Evolutionary conservation across 2,113 vertebrate species (phyloP).

Genomic region (Cathartes aura): DNA sequence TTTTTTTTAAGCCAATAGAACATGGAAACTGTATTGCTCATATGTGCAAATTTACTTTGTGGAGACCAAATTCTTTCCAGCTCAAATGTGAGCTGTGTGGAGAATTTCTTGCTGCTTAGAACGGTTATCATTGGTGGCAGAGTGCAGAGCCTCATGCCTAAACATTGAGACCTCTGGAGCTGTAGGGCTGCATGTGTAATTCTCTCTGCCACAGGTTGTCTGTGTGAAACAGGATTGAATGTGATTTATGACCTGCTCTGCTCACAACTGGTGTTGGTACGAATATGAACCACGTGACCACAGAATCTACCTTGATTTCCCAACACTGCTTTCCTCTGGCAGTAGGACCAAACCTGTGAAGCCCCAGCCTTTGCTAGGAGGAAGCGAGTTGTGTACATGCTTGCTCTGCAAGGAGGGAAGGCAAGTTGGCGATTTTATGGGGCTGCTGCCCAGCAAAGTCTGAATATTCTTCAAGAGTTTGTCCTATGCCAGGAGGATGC

Average conservation of each 20-base stretch:
- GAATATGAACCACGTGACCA: background rate
- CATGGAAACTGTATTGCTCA: background rate
- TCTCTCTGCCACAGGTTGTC: background rate
- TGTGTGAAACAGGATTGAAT: background rate
- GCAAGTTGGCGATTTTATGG: too few species aligned
- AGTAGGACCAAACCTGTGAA: background rate
- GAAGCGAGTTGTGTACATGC: rapidly evolving
- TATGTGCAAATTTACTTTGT: background rate
- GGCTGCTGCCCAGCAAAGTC: background rate
- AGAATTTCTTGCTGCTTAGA: background rate
- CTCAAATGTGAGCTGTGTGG: background rate
- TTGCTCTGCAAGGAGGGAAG: background rate
- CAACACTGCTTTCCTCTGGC: background rate
- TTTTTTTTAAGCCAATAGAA: background rate
- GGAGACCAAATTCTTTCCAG: background rate
- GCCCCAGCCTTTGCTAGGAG: background rate
- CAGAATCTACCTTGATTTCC: background rate
- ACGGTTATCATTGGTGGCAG: background rate
- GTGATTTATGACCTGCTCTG: background rate
- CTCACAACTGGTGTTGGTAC: background rate
- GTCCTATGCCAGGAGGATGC: background rate
- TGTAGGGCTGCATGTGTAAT: background rate
- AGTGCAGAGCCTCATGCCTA: background rate
- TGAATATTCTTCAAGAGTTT: background rate
- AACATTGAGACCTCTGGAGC: background rate